Evolutionary conservation across 2,797 vertebrate species (phyloP).

Genomic region (Lerista edwardsae): DNA sequence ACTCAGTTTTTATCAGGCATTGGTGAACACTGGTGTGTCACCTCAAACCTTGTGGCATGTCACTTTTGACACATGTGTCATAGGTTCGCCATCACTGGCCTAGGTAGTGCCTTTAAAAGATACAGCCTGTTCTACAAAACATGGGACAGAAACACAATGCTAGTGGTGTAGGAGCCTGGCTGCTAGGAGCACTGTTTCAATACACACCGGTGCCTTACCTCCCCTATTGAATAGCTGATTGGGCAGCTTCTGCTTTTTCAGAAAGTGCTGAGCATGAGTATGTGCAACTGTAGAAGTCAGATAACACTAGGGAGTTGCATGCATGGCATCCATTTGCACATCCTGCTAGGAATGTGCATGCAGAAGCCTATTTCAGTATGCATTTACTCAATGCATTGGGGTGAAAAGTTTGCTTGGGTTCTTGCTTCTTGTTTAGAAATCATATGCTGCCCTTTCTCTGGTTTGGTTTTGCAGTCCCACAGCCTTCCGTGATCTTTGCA

Average conservation of each 20-base stretch:
- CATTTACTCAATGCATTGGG: neutral
- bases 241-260: neutral
- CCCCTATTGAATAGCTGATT: neutral
- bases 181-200: neutral
- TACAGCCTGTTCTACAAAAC: neutral
- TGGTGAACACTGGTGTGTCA: too few relatives aligned
- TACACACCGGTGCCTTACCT: neutral
- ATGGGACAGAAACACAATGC: neutral
- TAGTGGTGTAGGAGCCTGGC: too few relatives aligned
- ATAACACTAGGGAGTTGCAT: neutral
- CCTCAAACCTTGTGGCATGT: too few relatives aligned
- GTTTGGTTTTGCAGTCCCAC: neutral
- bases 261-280: neutral
- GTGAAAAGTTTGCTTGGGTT: neutral
- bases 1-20: too few relatives aligned
- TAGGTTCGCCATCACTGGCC: too few relatives aligned
- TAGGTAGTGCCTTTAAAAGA: neutral
- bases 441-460: neutral
- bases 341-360: neutral
- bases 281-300: neutral
- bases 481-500: neutral
- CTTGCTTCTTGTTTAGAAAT: neutral
- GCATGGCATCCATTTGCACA: neutral
- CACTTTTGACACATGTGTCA: too few relatives aligned
- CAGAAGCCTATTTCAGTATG: neutral